Evolutionary conservation across 1,140 invertebrate species (phyloP), one percentile per base, ranked within the genome.

Genomic region (Tigriopus japonicus): DNA sequence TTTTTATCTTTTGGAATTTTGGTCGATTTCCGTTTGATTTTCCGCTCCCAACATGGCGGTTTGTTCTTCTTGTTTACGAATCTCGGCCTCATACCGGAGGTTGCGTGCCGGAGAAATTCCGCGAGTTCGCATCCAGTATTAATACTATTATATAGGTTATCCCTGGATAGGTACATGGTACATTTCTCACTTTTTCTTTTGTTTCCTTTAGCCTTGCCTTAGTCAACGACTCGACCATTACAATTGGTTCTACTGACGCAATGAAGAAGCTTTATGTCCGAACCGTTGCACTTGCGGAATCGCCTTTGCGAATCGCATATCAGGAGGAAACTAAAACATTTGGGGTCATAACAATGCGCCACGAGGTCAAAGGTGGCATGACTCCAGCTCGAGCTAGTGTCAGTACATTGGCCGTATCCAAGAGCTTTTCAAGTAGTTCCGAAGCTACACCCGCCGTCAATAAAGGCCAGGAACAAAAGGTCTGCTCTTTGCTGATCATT

Each of bases 201-300:
- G 28, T 5, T 35, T n/a, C n/a, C n/a, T n/a, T n/a, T n/a, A 87
- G 89, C 74, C 80, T 98, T 68, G 92, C 93, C 14, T 72, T 98
- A 58, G 86, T 92, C 0, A 97, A 89, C 21, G 91, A 96, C 67
- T 86, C 80, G 65, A 86, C 86, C 0, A 81, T 98, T 0, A 91
- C 93, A 0, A 89, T 98, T 68, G 95, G 96, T 40, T 96, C 92
- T 0, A 98, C 98, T 66, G 94, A 98, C 75, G 93, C 97, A 74
- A 97, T 98, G 64, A 93, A 97, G 72, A 98, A 97, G 69, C 71
- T 98, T 24, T 93, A 98, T 70, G 97, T 98, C 64, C 74, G 92
- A 13, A 96, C 92, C 1, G 87, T 98, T 24, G 87, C 87, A 0
- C 72, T 98, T 0, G 86, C 87, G 9, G 95, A 98, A 76, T 89